Percentiles rank a stretch among this genome's conserved stretches.
Conservation (phyloP, 2,888 invertebrate genomes). For the Sclerodermus sp. region DNA sequence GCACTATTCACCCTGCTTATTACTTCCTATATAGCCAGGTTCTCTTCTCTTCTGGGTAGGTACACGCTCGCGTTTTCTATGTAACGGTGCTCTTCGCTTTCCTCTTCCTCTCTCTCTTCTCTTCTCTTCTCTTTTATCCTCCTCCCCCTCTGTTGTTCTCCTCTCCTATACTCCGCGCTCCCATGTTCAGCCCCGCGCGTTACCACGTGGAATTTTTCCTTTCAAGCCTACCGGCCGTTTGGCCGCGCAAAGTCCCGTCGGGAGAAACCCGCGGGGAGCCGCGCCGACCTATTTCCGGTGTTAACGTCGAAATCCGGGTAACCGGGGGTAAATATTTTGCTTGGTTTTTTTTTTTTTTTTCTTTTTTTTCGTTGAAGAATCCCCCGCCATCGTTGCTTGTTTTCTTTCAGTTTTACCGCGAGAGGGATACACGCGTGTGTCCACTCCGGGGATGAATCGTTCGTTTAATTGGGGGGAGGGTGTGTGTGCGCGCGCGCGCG, state of each 20-base stretch:
- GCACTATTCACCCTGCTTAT: slow-evolving; percentile 46
- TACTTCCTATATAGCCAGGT: slow-evolving; percentile 36
- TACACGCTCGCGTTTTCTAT: background rate
- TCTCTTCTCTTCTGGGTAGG: background rate
- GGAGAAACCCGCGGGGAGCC: background rate
- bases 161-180: slow-evolving; percentile 1
- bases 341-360: too few relatives aligned
- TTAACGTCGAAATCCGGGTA: background rate
- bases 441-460: too few relatives aligned
- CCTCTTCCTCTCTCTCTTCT: slow-evolving; percentile 2
- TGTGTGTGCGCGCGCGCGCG: too few relatives aligned
- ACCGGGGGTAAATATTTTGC: too few relatives aligned
- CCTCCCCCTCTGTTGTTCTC: background rate
- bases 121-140: too few relatives aligned
- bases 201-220: slow-evolving; percentile 5
- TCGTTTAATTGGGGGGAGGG: too few relatives aligned
- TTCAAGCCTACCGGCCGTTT: slow-evolving; percentile 8
- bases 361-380: too few relatives aligned
- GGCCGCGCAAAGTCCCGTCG: background rate
- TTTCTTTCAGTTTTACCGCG: too few relatives aligned
- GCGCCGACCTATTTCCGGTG: background rate
- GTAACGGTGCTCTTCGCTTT: slow-evolving; percentile 4
- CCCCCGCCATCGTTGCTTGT: too few relatives aligned
- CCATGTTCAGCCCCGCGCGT: background rate
- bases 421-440: too few relatives aligned